Base-by-base conservation (phyloP, 53 echinoderm and acorn worm genomes). In the Mesocentrotus franciscanus region DNA sequence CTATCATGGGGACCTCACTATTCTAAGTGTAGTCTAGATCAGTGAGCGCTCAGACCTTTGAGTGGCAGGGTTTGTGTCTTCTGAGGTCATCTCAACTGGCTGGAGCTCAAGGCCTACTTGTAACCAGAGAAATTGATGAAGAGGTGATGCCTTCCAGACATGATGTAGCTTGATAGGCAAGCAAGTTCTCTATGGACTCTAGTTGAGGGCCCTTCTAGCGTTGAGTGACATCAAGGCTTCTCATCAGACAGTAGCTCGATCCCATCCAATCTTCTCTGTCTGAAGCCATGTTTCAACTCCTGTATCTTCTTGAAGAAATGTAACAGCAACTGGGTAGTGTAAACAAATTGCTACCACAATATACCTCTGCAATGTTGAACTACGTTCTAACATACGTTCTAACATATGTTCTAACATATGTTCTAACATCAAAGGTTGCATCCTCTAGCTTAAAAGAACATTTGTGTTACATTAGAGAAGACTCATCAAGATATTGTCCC, bases 101-200 rank as follows among this genome's bases (percentile, higher is more conserved):
- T n/a, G 56, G 27, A n/a, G 56, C 87, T 87, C 87, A 56, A 59
- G 87, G 87, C 87, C 56, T 29, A n/a, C 58, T 87, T 87, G 87
- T 24, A 87, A 87, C 87, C 57, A 39, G 87, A 87, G 56, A 87
- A 59, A 87, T 58, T 57, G 87, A 87, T 87, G 56, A 87, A 87
- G 87, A 20, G 87, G 87, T 35, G 36, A 87, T 87, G 56, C 58
- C 87, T 87, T 57, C 56, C 24, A 87, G 87, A 56, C 57, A 87
- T 58, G 27, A n/a, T 87, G 87, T 87, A 87, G 87, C 87, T 87
- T 87, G 87, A 87, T 58, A 57, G 56, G 87, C 87, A 87, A 87
- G 57, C 87, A 87, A n/a, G 13, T 58, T 58, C 29, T 81, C 81
- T 42, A 81, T 42, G 29, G 81, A 42, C 42, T 81, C 81, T 57